Base-by-base conservation (phyloP, 2,888 invertebrate species). In the Tenthredo livida region DNA sequence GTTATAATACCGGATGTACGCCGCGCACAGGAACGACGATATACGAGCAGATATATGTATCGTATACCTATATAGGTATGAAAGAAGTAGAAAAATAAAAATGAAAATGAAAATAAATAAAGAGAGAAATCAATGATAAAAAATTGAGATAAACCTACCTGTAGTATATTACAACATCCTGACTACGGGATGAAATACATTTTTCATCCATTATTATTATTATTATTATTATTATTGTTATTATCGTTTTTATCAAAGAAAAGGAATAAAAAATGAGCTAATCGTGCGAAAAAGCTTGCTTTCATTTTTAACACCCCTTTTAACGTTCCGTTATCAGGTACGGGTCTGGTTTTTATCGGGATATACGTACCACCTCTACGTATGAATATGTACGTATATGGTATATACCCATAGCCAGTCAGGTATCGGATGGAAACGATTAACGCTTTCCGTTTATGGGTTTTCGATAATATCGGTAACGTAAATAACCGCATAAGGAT, bases 391-490 rank as follows among this genome's bases (percentile, higher is more conserved):
- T 61, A 33, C 10, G 67, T 29, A 29, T n/a, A n/a, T n/a, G n/a
- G n/a, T n/a, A n/a, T n/a, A n/a, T 29, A 67, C 3, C 33, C 4
- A 33, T 0, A 6, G 10, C 10, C 10, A 6, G 10, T 1, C 10
- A 12, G 29, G 29, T 10, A 67, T 29, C 33, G 5, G 12, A 61
- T 67, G 6, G 25, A 33, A 73, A 54, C 77, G 77, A 77, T 77
- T 77, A 77, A 77, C 77, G 50, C 77, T 15, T 29, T 29, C 25
- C 77, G 33, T 37, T 77, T 25, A 77, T 77, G 77, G 77, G 77
- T 54, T 77, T 54, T 77, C 47, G 77, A 77, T 77, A 47, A 73
- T 73, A 47, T 50, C 77, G 17, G 77, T 77, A 40, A 29, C 10
- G 73, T 21, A 43, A 43, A 43, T 73, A 43, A 43, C 40, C 2